These are phyloP conservation scores for Seriola rivoliana DNA, from an alignment of 2,113 vertebrate species.

Conservation along the genomic window DNA sequence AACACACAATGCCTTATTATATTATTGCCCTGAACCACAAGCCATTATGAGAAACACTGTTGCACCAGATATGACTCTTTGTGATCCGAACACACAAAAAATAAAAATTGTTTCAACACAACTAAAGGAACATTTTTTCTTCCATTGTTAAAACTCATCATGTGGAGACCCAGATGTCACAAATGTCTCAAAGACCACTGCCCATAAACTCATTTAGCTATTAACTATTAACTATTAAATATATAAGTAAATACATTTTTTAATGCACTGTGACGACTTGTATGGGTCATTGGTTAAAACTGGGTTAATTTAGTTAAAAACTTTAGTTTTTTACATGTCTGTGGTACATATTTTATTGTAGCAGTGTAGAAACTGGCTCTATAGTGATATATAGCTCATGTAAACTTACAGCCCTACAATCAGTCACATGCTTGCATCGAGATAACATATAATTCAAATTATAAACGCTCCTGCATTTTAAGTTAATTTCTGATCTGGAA, in stretches of 20 bases:
- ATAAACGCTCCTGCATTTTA: slow-evolving; percentile 5
- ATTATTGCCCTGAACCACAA: slow-evolving; percentile 44
- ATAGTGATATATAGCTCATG: no score
- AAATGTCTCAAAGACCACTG: background rate
- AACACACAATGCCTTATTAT: slow-evolving; percentile 60
- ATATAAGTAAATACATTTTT: no score
- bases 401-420: no score
- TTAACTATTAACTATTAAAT: no score
- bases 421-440: background rate
- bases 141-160: background rate
- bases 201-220: no score
- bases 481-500: slow-evolving; percentile 25
- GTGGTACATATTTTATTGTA: background rate
- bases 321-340: background rate
- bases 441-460: slow-evolving; percentile 34
- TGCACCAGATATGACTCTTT: slow-evolving; percentile 1
- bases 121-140: background rate
- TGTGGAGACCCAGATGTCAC: background rate
- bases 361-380: no score
- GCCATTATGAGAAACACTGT: slow-evolving; percentile 15
- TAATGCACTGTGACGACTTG: background rate
- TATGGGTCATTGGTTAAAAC: no score
- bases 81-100: slow-evolving; percentile 7
- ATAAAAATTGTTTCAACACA: background rate
- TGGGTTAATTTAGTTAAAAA: no score